A percentile compares a stretch with the other conserved stretches of the same genome.
These are phyloP conservation scores for Cynopterus sphinx DNA, from an alignment of 2,797 vertebrate genomes.

Conservation along the genomic window DNA sequence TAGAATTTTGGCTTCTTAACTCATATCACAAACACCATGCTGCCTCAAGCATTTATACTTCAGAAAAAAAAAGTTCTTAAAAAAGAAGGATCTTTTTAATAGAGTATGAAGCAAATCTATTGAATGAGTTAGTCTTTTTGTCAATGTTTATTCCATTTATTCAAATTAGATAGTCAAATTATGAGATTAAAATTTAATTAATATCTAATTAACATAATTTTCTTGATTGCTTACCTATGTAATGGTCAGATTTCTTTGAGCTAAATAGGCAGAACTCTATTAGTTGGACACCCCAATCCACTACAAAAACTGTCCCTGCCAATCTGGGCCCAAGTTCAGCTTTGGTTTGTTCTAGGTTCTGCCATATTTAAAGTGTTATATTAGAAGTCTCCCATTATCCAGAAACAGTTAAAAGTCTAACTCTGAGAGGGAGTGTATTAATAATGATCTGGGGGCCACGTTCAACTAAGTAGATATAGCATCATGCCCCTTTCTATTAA, in stretches of 20 bases:
- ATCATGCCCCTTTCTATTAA: background rate
- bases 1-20: background rate
- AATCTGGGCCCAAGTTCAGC: background rate
- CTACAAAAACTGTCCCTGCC: background rate
- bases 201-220: slow-evolving; percentile 25
- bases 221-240: background rate
- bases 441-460: background rate
- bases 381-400: background rate
- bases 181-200: slow-evolving; percentile 36
- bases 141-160: background rate
- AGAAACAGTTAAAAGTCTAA: background rate
- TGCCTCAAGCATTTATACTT: slow-evolving; percentile 1
- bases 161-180: background rate
- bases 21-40: background rate
- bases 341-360: background rate
- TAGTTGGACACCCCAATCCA: background rate
- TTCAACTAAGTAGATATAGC: background rate
- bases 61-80: background rate
- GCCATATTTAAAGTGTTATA: background rate
- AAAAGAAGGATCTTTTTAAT: background rate
- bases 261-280: background rate
- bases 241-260: background rate
- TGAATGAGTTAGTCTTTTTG: background rate
- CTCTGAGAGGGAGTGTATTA: background rate
- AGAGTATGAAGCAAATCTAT: background rate